A percentile compares a stretch with the other conserved stretches of the same genome.
Evolutionary conservation across 2,797 vertebrate species (phyloP).

Genomic region (Lepilemur ruficaudatus): DNA sequence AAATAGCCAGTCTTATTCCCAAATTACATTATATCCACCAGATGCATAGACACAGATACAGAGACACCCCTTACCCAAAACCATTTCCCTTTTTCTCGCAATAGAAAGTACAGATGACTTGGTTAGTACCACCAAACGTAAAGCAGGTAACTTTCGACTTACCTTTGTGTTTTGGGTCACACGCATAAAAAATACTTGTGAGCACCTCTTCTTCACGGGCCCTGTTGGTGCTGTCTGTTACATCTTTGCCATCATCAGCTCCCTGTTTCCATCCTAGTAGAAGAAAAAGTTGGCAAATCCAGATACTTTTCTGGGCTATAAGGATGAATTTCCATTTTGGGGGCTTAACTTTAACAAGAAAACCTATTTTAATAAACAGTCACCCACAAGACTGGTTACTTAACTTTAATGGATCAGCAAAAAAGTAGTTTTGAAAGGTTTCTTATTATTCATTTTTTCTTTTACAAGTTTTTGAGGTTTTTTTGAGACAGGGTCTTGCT

Average conservation of each 20-base stretch:
- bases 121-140: rapidly evolving
- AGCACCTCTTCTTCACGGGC: slow-evolving; percentile 92
- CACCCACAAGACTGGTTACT: neutral
- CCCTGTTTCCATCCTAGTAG: slow-evolving; percentile 40
- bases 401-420: neutral
- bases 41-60: neutral
- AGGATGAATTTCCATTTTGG: neutral
- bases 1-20: neutral
- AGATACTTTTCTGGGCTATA: neutral
- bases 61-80: rapidly evolving
- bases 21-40: neutral
- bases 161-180: slow-evolving; percentile 90
- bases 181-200: slow-evolving; percentile 90
- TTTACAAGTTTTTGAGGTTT: neutral
- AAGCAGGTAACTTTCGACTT: neutral
- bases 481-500: too few species aligned
- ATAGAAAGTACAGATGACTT: rapidly evolving
- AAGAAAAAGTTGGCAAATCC: neutral
- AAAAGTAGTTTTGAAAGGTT: neutral
- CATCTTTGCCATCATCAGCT: slow-evolving; percentile 71
- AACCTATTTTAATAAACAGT: neutral
- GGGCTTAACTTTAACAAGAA: neutral
- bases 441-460: neutral
- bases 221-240: slow-evolving; percentile 81
- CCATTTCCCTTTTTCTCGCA: neutral